Conservation (phyloP, 2,888 invertebrate species). For the Apomyelois bistriatella region DNA sequence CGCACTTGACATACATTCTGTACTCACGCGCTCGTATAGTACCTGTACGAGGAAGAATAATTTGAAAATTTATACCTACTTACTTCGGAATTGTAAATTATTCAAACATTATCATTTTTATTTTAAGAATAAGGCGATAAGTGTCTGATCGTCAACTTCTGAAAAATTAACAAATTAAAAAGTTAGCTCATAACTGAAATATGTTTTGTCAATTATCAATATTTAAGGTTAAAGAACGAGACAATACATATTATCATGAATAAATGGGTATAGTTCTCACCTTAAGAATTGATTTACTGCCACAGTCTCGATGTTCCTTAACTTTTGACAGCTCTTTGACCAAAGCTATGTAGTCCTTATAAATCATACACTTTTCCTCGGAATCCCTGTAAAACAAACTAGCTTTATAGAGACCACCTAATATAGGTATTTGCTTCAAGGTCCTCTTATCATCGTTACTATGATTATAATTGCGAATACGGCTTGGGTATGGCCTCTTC, state of each 20-base stretch:
- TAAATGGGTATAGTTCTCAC: slow-evolving; percentile 28
- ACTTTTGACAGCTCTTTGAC: slow-evolving; percentile 53
- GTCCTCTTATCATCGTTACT: too few relatives aligned
- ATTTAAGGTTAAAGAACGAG: too few relatives aligned
- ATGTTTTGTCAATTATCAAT: too few relatives aligned
- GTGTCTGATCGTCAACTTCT: too few relatives aligned
- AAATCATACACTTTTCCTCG: slow-evolving; percentile 58
- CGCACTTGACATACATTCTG: slow-evolving; percentile 44
- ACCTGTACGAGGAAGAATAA: slow-evolving; percentile 42
- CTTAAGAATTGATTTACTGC: slow-evolving; percentile 59
- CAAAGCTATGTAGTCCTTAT: slow-evolving; percentile 61
- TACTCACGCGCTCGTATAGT: slow-evolving; percentile 63
- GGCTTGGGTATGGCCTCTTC: too few relatives aligned
- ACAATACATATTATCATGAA: background rate
- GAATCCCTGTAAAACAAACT: slow-evolving; percentile 39
- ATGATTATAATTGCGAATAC: too few relatives aligned
- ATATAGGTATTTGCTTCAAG: too few relatives aligned
- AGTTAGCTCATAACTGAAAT: too few relatives aligned
- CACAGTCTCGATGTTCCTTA: slow-evolving; percentile 57
- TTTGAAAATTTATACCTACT: too few relatives aligned
- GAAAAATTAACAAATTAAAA: too few relatives aligned
- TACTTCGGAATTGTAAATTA: background rate
- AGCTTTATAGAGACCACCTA: background rate
- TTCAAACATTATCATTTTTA: too few relatives aligned
- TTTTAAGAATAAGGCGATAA: too few relatives aligned